phyloP scores from a whole-genome alignment of 1,140 invertebrate genomes.

The Heliconius nattereri region DNA sequence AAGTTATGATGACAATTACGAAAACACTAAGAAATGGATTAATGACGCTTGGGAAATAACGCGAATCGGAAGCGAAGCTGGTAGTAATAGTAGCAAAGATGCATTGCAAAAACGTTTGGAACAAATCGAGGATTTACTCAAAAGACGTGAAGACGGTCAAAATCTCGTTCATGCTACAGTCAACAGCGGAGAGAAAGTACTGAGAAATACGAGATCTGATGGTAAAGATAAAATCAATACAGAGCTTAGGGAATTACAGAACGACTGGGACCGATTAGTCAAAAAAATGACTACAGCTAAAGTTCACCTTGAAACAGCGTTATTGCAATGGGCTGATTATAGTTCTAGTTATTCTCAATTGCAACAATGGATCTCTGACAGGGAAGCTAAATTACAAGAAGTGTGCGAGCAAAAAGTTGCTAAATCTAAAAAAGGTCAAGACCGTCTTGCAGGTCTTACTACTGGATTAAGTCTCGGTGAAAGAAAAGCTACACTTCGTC shows the following conservation, averaged over 20 bases:
- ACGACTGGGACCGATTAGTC: conserved; percentile 95
- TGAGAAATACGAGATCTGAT: conserved; percentile 92
- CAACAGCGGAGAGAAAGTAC: conserved; percentile 95
- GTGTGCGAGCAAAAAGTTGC: conserved; percentile 93
- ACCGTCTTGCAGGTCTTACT: conserved; percentile 85
- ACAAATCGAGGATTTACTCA: conserved; percentile 90
- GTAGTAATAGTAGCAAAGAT: conserved; percentile 91
- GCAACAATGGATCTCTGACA: conserved; percentile 96
- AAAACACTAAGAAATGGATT: conserved; percentile 93
- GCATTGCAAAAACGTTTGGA: conserved; percentile 90
- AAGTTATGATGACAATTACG: conserved; percentile 90
- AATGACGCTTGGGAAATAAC: conserved; percentile 92
- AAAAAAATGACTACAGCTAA: conserved; percentile 96
- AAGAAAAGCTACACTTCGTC: conserved; percentile 92
- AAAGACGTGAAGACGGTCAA: conserved; percentile 94
- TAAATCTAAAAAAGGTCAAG: conserved; percentile 87
- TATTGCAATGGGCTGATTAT: conserved; percentile 97
- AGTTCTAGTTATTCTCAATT: conserved; percentile 94
- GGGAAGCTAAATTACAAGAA: conserved; percentile 96
- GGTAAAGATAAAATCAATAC: conserved; percentile 93
- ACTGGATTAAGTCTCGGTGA: conserved; percentile 90
- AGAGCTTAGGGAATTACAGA: conserved; percentile 94
- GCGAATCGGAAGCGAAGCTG: conserved; percentile 88
- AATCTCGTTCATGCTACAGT: conserved; percentile 93
- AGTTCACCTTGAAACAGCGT: conserved; percentile 94